A percentile compares a stretch with the other conserved stretches of the same genome.
Evolutionary conservation across 2,797 vertebrate species (phyloP).

Genomic region (Chiloscyllium punctatum): DNA sequence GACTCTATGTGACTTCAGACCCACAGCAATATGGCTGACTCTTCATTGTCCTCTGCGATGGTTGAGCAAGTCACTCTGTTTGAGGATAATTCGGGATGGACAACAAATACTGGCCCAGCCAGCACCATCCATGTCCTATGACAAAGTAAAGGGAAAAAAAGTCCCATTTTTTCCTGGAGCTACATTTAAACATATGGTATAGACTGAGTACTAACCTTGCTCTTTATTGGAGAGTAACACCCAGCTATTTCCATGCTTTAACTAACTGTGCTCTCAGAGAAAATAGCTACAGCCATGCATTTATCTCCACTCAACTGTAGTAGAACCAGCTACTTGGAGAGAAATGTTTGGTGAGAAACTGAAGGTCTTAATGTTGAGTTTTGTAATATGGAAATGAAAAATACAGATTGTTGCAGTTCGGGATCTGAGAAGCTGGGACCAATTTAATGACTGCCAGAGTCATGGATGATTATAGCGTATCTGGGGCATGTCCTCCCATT

Average conservation of each 20-base stretch:
- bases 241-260: neutral
- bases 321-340: neutral
- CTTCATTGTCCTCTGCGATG: too few relatives aligned
- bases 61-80: too few relatives aligned
- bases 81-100: too few relatives aligned
- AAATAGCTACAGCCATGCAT: neutral
- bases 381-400: neutral
- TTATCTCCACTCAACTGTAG: neutral
- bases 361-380: neutral
- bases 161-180: neutral
- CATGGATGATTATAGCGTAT: neutral
- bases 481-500: neutral
- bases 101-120: too few relatives aligned
- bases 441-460: neutral
- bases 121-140: too few relatives aligned
- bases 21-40: too few relatives aligned
- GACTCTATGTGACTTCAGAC: too few relatives aligned
- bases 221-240: neutral
- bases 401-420: neutral
- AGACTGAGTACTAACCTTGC: neutral
- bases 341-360: neutral
- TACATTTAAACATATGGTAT: neutral
- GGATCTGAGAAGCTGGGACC: neutral
- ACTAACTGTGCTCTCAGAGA: neutral
- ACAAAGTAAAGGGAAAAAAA: too few relatives aligned